A percentile compares a stretch with the other conserved stretches of the same genome.
Evolutionary conservation across 2,797 vertebrate species (phyloP).

Genomic region (Phyllotis vaccarum): DNA sequence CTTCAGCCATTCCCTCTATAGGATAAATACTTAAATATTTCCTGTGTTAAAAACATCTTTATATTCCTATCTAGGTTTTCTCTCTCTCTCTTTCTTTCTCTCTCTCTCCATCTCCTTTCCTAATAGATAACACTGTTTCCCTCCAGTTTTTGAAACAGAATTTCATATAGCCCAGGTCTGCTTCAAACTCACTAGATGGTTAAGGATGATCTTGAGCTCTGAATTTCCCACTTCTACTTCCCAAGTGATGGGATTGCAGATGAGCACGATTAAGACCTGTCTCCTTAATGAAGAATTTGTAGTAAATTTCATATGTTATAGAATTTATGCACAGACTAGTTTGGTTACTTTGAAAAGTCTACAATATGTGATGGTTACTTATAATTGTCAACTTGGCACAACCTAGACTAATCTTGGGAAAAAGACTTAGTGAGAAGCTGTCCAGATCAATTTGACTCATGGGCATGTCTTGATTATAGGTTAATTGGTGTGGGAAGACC

Average conservation of each 20-base stretch:
- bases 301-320: not conserved
- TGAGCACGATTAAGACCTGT: not conserved
- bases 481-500: not conserved
- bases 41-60: not conserved
- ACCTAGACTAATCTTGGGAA: not conserved
- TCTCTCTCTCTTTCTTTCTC: not conserved
- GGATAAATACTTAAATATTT: slow-evolving; percentile 39
- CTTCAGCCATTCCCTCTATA: not conserved
- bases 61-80: not conserved
- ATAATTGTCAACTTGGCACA: not conserved
- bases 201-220: not conserved
- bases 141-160: not conserved
- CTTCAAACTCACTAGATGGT: not conserved
- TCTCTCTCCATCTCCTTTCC: not conserved
- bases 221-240: not conserved
- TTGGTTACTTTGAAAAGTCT: not conserved
- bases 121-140: not conserved
- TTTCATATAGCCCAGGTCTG: not conserved
- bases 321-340: not conserved
- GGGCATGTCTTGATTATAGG: not conserved
- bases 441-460: not conserved
- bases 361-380: not conserved
- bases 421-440: not conserved
- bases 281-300: not conserved
- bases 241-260: not conserved